Conservation (phyloP, 2,888 invertebrate species). For the Ethmia dodecea region DNA sequence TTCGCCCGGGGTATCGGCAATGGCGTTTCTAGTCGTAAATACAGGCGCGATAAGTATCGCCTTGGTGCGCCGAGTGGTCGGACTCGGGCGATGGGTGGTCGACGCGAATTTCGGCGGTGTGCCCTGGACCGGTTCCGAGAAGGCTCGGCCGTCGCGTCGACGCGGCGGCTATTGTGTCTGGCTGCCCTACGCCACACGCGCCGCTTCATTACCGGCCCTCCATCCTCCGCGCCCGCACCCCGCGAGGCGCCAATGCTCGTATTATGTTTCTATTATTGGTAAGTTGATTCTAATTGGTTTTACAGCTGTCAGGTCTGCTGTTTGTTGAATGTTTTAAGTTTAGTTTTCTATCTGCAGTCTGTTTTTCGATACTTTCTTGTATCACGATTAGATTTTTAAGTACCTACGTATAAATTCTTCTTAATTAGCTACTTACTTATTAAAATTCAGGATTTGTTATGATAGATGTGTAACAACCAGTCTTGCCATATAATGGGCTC, state of each 20-base stretch:
- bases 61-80: constrained; percentile 25
- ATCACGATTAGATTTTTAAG: too few relatives aligned
- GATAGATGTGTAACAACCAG: too few relatives aligned
- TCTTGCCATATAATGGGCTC: too few relatives aligned
- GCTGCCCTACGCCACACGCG: constrained; percentile 50
- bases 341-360: too few relatives aligned
- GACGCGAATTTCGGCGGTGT: constrained; percentile 73
- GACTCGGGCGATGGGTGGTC: constrained; percentile 61
- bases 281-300: constrained; percentile 1
- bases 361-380: not conserved
- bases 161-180: constrained; percentile 66
- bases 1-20: constrained; percentile 37
- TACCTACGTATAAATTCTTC: too few relatives aligned
- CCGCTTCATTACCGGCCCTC: constrained; percentile 52
- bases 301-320: not conserved
- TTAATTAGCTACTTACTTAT: too few relatives aligned
- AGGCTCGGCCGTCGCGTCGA: constrained; percentile 42
- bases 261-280: constrained; percentile 4
- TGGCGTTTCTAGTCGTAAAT: constrained; percentile 68
- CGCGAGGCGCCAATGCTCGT: constrained; percentile 12
- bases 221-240: constrained; percentile 18
- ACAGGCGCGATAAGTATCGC: constrained; percentile 68
- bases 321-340: too few relatives aligned
- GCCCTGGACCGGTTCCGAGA: constrained; percentile 67
- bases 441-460: too few relatives aligned